Percentiles rank a stretch among this genome's conserved stretches.
Evolutionary conservation across 2,888 invertebrate genomes (phyloP).

Genomic region (Ligdia adustata): DNA sequence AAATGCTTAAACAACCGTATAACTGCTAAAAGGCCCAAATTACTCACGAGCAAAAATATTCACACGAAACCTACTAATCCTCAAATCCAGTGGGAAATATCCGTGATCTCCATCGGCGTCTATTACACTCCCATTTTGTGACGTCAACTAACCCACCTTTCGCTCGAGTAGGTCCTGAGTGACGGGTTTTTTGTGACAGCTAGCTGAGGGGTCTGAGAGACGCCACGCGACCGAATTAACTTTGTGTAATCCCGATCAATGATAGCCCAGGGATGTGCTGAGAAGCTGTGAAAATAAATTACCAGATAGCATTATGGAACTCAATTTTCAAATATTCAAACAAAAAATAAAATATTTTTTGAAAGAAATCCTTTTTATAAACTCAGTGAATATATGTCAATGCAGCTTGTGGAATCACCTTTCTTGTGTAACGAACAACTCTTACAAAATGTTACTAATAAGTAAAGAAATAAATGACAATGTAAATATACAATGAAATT

Average conservation of each 20-base stretch:
- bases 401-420: too few relatives aligned
- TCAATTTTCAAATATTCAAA: too few relatives aligned
- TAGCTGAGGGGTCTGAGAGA: constrained; percentile 45
- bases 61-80: constrained; percentile 6
- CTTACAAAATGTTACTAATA: too few relatives aligned
- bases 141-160: constrained; percentile 48
- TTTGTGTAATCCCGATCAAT: constrained; percentile 70
- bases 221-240: constrained; percentile 80
- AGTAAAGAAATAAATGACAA: too few relatives aligned
- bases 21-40: neutral
- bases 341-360: too few relatives aligned
- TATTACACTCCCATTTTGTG: constrained; percentile 37
- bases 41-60: neutral
- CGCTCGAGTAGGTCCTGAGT: constrained; percentile 53
- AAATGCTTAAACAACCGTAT: too few relatives aligned
- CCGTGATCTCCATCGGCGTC: constrained; percentile 32
- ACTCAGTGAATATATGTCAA: too few relatives aligned
- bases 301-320: too few relatives aligned
- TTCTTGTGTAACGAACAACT: too few relatives aligned
- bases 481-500: too few relatives aligned
- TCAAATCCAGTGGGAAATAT: constrained; percentile 17
- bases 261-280: constrained; percentile 44
- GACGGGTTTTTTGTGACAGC: constrained; percentile 55
- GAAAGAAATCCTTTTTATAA: too few relatives aligned
- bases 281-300: neutral